Evolutionary conservation across 2,113 vertebrate genomes (phyloP).

Genomic region (Eulemur rufifrons): DNA sequence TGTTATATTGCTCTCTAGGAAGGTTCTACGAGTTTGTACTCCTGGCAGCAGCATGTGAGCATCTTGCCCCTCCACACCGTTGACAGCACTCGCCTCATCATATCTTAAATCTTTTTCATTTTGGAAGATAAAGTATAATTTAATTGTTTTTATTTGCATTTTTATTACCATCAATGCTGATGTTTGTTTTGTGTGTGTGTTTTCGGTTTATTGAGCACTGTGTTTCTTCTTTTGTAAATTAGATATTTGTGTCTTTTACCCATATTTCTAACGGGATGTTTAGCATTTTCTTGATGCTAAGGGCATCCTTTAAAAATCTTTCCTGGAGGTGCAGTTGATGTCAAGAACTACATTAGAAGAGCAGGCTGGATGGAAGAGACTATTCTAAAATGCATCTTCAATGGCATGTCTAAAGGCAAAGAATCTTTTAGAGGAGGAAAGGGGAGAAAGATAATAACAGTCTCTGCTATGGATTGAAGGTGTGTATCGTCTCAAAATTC

Average conservation of each 20-base stretch:
- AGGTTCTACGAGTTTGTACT: neutral
- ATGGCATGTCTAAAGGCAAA: neutral
- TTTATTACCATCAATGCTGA: constrained; percentile 32
- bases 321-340: neutral
- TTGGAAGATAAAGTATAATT: neutral
- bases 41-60: neutral
- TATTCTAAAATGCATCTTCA: neutral
- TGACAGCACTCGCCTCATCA: neutral
- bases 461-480: neutral
- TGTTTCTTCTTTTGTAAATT: constrained; percentile 3
- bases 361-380: neutral
- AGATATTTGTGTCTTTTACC: constrained; percentile 7
- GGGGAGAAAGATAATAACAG: neutral
- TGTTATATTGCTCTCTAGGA: neutral
- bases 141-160: constrained; percentile 45
- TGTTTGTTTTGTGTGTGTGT: neutral
- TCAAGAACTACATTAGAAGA: constrained; percentile 13
- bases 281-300: constrained; percentile 34
- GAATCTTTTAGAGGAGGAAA: neutral
- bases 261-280: constrained; percentile 4
- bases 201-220: neutral
- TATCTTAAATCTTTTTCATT: constrained; percentile 39
- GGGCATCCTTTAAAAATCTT: constrained; percentile 11
- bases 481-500: neutral
- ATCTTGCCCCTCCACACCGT: neutral